Conservation (phyloP, 1,140 invertebrate species). For the Streblospio benedicti region DNA sequence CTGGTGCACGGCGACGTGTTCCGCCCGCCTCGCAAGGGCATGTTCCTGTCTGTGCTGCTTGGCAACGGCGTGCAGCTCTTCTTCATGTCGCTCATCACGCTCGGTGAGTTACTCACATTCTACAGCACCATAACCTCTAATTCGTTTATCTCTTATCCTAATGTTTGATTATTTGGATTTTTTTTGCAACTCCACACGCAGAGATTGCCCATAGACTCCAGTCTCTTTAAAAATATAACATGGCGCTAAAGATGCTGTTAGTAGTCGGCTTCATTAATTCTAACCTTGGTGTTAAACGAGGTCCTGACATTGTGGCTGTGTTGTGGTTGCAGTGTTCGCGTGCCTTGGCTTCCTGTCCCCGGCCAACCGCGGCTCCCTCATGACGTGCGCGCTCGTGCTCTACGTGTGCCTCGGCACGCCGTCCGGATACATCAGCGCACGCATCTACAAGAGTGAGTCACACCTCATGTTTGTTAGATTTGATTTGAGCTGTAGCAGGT, state of each 20-base stretch:
- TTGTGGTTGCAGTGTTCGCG: slow-evolving; percentile 67
- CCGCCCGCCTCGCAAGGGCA: slow-evolving; percentile 83
- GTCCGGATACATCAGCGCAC: slow-evolving; percentile 88
- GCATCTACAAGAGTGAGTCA: slow-evolving; percentile 82
- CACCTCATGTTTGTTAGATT: too few species aligned
- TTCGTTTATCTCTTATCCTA: slow-evolving; percentile 11
- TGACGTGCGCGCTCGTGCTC: slow-evolving; percentile 90
- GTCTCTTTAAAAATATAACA: too few species aligned
- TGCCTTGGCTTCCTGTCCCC: slow-evolving; percentile 96
- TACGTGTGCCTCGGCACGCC: slow-evolving; percentile 91
- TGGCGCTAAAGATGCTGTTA: too few species aligned
- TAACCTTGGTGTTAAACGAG: too few species aligned
- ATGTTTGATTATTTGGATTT: slow-evolving; percentile 29
- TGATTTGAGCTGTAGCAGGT: too few species aligned
- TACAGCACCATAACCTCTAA: not conserved
- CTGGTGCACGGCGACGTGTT: slow-evolving; percentile 54
- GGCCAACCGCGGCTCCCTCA: slow-evolving; percentile 92
- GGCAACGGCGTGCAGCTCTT: slow-evolving; percentile 89
- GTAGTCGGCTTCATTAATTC: too few species aligned
- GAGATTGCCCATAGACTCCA: too few species aligned
- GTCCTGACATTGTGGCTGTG: not conserved
- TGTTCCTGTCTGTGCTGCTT: slow-evolving; percentile 87
- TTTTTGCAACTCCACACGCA: too few species aligned
- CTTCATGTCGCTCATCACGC: slow-evolving; percentile 56
- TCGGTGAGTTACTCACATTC: slow-evolving; percentile 39